Conservation (phyloP, 2,113 vertebrate species). For the Aphyosemion australe region DNA sequence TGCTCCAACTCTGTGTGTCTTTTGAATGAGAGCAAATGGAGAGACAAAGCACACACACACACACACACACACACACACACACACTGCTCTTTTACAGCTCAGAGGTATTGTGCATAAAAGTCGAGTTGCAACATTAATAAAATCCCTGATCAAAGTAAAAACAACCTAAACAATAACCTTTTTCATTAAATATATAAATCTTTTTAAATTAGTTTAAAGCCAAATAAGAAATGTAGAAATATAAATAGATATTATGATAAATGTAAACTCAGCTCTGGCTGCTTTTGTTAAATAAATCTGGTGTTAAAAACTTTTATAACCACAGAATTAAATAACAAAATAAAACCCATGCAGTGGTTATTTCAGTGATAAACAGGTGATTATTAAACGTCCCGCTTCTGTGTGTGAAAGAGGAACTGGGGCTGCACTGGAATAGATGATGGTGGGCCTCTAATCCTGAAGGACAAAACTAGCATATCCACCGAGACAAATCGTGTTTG, state of each 20-base stretch:
- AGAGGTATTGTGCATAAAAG: slow-evolving; percentile 27
- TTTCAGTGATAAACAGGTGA: too few relatives aligned
- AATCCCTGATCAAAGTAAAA: not conserved
- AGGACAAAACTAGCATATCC: slow-evolving; percentile 71
- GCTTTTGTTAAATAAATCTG: too few relatives aligned
- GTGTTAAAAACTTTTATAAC: too few relatives aligned
- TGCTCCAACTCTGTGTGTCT: slow-evolving; percentile 73
- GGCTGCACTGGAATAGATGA: slow-evolving; percentile 48
- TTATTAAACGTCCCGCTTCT: too few relatives aligned
- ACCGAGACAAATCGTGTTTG: slow-evolving; percentile 77
- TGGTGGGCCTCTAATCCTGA: slow-evolving; percentile 67
- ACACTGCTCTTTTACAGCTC: slow-evolving; percentile 61
- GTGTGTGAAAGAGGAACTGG: slow-evolving; percentile 22
- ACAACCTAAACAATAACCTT: not conserved
- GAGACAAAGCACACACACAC: slow-evolving; percentile 49
- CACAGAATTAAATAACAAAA: too few relatives aligned
- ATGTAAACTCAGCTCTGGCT: too few relatives aligned
- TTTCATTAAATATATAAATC: not conserved
- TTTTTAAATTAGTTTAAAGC: not conserved
- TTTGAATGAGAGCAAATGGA: slow-evolving; percentile 73
- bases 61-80: too few relatives aligned
- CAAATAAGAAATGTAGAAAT: too few relatives aligned
- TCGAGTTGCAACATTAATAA: not conserved
- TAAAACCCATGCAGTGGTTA: too few relatives aligned
- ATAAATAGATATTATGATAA: not conserved